phyloP scores from a whole-genome alignment of 2,113 vertebrate genomes.

The Maylandia zebra region DNA sequence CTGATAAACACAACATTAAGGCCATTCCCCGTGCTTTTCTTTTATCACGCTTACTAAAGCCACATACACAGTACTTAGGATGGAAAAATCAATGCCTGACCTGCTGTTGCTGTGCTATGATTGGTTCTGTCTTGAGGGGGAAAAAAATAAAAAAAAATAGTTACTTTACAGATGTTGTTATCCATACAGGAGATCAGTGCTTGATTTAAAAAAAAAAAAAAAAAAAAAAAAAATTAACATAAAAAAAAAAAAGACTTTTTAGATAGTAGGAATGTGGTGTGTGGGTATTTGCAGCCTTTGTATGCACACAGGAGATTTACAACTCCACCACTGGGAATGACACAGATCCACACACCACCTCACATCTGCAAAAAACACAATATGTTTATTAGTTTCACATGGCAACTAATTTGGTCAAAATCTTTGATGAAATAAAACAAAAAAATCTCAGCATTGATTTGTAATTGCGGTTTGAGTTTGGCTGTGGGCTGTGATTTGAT shows the following conservation, averaged over 20 bases:
- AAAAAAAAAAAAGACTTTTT: not conserved
- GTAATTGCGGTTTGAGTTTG: accelerated
- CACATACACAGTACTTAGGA: not conserved
- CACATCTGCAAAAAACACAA: not conserved
- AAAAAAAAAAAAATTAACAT: not conserved
- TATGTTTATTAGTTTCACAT: not conserved
- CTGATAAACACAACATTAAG: not conserved
- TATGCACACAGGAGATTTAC: not conserved
- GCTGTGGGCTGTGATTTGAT: not conserved
- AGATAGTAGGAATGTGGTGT: not conserved
- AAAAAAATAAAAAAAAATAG: accelerated
- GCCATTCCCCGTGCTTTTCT: not conserved
- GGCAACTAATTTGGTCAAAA: not conserved
- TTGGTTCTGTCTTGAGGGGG: not conserved
- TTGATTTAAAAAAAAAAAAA: not conserved
- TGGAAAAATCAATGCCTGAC: not conserved
- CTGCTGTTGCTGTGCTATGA: not conserved
- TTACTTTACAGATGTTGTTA: not conserved
- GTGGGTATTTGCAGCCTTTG: not conserved
- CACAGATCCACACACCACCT: not conserved
- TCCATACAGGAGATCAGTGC: not conserved
- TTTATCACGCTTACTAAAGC: not conserved
- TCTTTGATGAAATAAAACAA: not conserved
- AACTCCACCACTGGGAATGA: not conserved
- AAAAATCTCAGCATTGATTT: not conserved